Evolutionary conservation across 1,140 invertebrate species (phyloP).

Genomic region (Hycleus phaleratus): DNA sequence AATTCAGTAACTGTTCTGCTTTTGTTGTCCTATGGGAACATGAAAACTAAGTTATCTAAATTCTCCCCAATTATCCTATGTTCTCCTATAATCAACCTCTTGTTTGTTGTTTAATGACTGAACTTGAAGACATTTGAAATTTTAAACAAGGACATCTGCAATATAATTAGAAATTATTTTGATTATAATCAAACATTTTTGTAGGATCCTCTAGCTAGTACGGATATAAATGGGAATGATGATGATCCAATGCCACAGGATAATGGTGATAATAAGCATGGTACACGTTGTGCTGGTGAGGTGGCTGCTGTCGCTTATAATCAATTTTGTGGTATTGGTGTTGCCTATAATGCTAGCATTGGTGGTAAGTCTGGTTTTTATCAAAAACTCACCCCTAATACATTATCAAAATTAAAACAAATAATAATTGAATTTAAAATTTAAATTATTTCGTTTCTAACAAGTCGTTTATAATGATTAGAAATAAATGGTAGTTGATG

Average conservation of each 20-base stretch:
- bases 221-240: slow-evolving; percentile 95
- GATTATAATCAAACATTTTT: not conserved
- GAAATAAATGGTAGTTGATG: too few relatives aligned
- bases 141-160: too few relatives aligned
- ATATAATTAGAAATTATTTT: too few relatives aligned
- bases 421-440: not conserved
- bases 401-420: not conserved
- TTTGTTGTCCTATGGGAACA: too few relatives aligned
- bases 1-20: too few relatives aligned
- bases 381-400: not conserved
- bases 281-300: slow-evolving; percentile 87
- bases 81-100: too few relatives aligned
- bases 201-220: slow-evolving; percentile 86
- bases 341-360: slow-evolving; percentile 89
- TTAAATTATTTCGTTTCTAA: too few relatives aligned
- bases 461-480: too few relatives aligned
- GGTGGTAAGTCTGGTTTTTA: slow-evolving; percentile 57
- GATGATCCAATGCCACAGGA: slow-evolving; percentile 94
- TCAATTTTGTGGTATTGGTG: slow-evolving; percentile 85
- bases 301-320: slow-evolving; percentile 90
- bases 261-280: slow-evolving; percentile 90
- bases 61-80: too few relatives aligned
- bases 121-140: too few relatives aligned
- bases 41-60: too few relatives aligned
- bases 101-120: too few relatives aligned